Evolutionary conservation across 2,113 vertebrate genomes (phyloP), one percentile per base, ranked within the genome.

Genomic region (Propithecus coquereli): DNA sequence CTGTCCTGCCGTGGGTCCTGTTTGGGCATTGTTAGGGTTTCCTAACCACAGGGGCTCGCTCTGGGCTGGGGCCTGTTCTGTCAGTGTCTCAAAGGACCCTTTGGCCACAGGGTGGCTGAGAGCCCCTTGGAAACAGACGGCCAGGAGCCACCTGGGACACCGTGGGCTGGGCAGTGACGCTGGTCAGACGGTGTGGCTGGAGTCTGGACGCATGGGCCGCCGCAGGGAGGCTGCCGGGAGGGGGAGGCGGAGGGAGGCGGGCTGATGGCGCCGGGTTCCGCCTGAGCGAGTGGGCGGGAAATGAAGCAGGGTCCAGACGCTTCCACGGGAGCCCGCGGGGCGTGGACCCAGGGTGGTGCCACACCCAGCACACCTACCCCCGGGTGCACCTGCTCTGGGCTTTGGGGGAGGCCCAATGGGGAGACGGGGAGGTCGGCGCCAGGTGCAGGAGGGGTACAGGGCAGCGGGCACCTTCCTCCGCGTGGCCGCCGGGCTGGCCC

Each of bases 261-360:
- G 1, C 14, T 22, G 34, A 14, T 3, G 12, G 7, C 45, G 18
- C 2, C 0, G 6, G 11, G 22, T 34, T 22, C 40, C 1, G 18
- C 23, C 23, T 37, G 16, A 63, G 23, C 1, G 6, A 27, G 43
- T 27, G 50, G 70, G 25, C 1, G 11, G 5, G 5, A 40, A 11
- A 10, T 37, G 37, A 10, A 37, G 12, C 8, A 22, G 59, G 34
- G 20, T 30, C 17, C 13, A 3, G 5, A 13, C 30, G 5, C 9
- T 3, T 8, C 43, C 34, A 37, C 30, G 23, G 32, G 6, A 52
- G 7, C 37, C 17, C 7, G 22, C 50, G 23, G 37, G 16, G 14
- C 5, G 16, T 2, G 34, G 50, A 6, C 34, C n/a, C 2, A 11
- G 22, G n/a, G 54, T 37, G n/a, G 54, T 27, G 54, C 20, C 34